Conservation (phyloP, 2,888 invertebrate genomes). For the Sinhomidia bicolor region DNA sequence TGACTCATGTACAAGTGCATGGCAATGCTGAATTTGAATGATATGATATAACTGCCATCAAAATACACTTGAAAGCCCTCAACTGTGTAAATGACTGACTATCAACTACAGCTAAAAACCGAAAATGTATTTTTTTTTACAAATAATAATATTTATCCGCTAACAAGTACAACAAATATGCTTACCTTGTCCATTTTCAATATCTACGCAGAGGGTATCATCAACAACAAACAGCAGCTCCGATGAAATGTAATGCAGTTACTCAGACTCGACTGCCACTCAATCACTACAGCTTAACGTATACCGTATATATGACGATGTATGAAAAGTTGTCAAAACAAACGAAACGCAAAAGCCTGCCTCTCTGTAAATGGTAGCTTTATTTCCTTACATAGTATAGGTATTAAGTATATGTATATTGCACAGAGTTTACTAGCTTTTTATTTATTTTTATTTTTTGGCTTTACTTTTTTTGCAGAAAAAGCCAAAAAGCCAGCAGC, state of each 20-base stretch:
- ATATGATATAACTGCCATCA: too few relatives aligned
- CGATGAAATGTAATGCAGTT: not conserved
- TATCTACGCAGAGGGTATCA: not conserved
- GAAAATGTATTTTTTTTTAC: too few relatives aligned
- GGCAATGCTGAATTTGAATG: too few relatives aligned
- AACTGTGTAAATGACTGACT: too few relatives aligned
- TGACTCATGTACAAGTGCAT: too few relatives aligned
- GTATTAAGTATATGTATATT: too few relatives aligned
- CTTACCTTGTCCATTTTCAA: constrained; percentile 58
- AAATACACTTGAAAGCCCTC: too few relatives aligned
- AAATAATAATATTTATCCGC: too few relatives aligned
- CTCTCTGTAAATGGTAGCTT: too few relatives aligned
- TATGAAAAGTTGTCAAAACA: constrained; percentile 26
- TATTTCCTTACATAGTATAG: not conserved
- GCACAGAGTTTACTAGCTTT: not conserved
- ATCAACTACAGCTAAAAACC: too few relatives aligned
- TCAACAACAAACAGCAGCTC: not conserved
- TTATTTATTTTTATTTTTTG: not conserved
- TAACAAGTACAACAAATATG: not conserved
- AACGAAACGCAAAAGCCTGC: too few relatives aligned
- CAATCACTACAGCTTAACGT: not conserved
- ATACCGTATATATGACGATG: not conserved
- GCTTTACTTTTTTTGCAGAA: not conserved
- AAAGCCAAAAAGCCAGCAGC: not conserved
- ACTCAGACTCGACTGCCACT: not conserved